phyloP scores from a whole-genome alignment of 2,113 vertebrate genomes.

The Nymphicus hollandicus region DNA sequence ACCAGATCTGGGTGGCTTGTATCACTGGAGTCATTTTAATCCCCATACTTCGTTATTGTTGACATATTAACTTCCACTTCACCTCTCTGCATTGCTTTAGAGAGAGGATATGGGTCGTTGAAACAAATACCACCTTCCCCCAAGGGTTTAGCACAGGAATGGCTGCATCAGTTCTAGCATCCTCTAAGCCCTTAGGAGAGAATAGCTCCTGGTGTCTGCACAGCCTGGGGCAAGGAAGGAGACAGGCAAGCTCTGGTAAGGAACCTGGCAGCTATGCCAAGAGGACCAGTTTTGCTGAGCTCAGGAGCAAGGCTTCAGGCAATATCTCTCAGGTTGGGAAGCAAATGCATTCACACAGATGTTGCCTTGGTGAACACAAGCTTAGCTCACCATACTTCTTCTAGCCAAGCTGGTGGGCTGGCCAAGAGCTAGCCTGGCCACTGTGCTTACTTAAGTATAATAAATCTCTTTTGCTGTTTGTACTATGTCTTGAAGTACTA shows the following conservation, averaged over 20 bases:
- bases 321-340: not conserved
- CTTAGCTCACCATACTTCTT: not conserved
- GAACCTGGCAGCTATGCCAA: not conserved
- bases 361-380: fast-evolving
- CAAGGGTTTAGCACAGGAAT: not conserved
- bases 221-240: not conserved
- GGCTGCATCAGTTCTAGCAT: not conserved
- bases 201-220: not conserved
- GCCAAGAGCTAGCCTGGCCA: not conserved
- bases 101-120: not conserved
- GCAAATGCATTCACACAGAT: not conserved
- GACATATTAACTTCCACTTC: not conserved
- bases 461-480: not conserved
- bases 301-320: not conserved
- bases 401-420: not conserved
- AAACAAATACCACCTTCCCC: not conserved
- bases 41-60: not conserved
- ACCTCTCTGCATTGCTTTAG: not conserved
- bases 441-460: not conserved
- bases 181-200: not conserved
- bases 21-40: not conserved
- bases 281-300: not conserved
- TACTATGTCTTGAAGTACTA: not conserved
- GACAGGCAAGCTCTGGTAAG: not conserved
- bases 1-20: not conserved